Evolutionary conservation across 2,888 invertebrate species (phyloP), one percentile per base, ranked within the genome.

Genomic region (Caenorhabditis sp.): DNA sequence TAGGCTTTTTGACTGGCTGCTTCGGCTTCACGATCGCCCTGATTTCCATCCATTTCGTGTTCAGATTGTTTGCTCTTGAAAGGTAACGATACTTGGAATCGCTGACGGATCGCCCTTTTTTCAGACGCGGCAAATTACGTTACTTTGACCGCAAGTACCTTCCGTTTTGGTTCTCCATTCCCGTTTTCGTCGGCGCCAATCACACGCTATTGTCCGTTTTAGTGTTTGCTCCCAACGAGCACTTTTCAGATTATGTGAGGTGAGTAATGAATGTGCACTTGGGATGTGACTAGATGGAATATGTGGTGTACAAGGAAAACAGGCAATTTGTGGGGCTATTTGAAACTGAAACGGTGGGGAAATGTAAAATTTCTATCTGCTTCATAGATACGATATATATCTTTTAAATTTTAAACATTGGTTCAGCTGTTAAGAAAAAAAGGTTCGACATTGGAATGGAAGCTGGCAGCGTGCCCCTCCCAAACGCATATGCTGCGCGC

Each of bases 31-130:
- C 55, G 24, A 55, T 55, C 13, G 20, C 20, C 24, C 20, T 22
- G 15, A 37, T 55, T 6, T 24, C 55, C 5, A 32, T 55, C n/a
- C 55, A 55, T 9, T 55, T 55, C 24, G 17, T 39, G 0, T 55
- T 37, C 37, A 20, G 55, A 13, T 43, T 68, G 13, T 59, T 68
- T 15, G 68, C 68, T 9, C 24, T 68, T 20, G 68, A 68, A 20
- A 59, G 68, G 68, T 68, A 15, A 20, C 13, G 5, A 32, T 11
- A 13, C 22, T 5, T 46, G 11, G 5, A 37, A 26, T 27, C 0
- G 15, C 20, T 45, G 6, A 7, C 17, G 4, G 0, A 17, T 27
- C 7, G 6, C 17, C 45, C 0, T 20, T 32, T 17, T 68, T 58
- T 22, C 43, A 68, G 68, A 52, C 32, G 50, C 50, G 68, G 68